Evolutionary conservation across 1,140 invertebrate species (phyloP), one percentile per base, ranked within the genome.

Genomic region (Epicauta chinensis): DNA sequence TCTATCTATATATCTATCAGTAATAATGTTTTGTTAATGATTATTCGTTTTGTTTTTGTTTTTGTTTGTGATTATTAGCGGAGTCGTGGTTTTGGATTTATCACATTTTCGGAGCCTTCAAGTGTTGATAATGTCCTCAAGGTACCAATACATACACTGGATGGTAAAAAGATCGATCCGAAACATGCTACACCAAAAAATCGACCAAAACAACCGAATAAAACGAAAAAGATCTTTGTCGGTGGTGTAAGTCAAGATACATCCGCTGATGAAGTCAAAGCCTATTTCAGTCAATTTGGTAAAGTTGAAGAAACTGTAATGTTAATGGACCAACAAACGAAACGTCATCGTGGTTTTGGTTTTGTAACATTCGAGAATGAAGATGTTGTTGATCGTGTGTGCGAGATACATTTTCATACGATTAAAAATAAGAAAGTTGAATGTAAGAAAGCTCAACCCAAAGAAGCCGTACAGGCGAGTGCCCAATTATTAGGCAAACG

Each of bases 271-370:
- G 91, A 94, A 71, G 89, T 94, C 0, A 89, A 91, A 71, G 85
- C 86, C 13, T 93, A 93, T 72, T 94, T 93, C 76, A 84, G 83
- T 59, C 89, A 93, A 72, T 94, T 92, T 69, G 91, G 91, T 10
- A 89, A 90, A 69, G 90, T 92, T 15, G 89, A 92, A 68, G 91
- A 93, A 68, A 90, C 89, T 12, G 90, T 93, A 9, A 93, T 93
- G 90, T 78, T 93, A 58, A 93, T 93, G 90, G 91, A 93, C 70
- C 90, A 93, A 72, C 89, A 93, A 71, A 94, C 91, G 6, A 93
- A 92, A 66, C 82, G 90, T 32, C 90, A 93, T 69, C 79, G 90
- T 39, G 91, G 90, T 43, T 93, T 93, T 69, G 91, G 91, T 9
- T 93, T 93, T 71, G 90, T 94, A 12, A 93, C 90, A 3, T 93